These are phyloP conservation scores for Cataglyphis livida DNA, from an alignment of 2,888 invertebrate species.

Conservation along the genomic window DNA sequence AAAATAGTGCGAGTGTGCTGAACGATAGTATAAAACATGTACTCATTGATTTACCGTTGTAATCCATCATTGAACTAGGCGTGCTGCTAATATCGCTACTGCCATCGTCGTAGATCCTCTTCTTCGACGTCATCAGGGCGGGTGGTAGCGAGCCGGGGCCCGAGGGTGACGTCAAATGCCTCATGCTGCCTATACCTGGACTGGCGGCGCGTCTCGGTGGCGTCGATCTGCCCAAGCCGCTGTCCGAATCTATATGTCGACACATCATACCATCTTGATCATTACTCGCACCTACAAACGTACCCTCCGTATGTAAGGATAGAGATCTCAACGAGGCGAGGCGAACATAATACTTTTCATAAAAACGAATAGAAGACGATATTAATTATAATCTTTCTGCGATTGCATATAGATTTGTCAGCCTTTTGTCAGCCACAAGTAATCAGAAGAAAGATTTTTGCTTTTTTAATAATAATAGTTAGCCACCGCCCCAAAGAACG, in stretches of 20 bases:
- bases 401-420: conserved; percentile 20
- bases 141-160: conserved; percentile 94
- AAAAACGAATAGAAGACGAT: conserved; percentile 26
- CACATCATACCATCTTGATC: conserved; percentile 87
- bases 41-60: conserved; percentile 88
- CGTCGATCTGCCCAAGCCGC: conserved; percentile 94
- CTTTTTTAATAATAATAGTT: conserved; percentile 64
- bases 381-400: conserved; percentile 26
- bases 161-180: conserved; percentile 93
- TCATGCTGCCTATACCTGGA: conserved; percentile 91
- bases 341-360: conserved; percentile 49
- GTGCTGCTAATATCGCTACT: conserved; percentile 95
- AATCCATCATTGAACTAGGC: conserved; percentile 95
- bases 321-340: conserved; percentile 58
- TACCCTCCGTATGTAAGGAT: conserved; percentile 74
- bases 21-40: background rate
- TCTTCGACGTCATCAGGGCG: conserved; percentile 90
- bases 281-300: conserved; percentile 87
- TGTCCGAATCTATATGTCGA: conserved; percentile 90
- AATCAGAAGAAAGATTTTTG: conserved; percentile 39
- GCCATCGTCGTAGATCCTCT: conserved; percentile 90
- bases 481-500: conserved; percentile 61
- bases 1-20: background rate
- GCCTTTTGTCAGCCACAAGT: conserved; percentile 62
- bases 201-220: conserved; percentile 95